Percentiles rank a stretch among this genome's conserved stretches.
These are phyloP conservation scores for Drosophila pseudotakahashii DNA, from an alignment of 2,888 invertebrate genomes.

Conservation along the genomic window DNA sequence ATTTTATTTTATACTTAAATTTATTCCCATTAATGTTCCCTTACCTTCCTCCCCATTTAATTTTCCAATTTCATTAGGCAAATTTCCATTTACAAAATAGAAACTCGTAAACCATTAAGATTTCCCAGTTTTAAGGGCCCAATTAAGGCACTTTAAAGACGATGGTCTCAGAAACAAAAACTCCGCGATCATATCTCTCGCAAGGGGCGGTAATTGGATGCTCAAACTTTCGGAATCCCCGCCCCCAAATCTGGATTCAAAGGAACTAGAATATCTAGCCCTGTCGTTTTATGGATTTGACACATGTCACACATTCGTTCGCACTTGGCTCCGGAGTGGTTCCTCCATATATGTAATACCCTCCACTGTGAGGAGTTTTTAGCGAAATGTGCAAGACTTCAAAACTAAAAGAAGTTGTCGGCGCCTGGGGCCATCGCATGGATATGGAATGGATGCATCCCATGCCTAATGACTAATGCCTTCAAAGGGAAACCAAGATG, in stretches of 20 bases:
- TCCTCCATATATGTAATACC: slow-evolving; percentile 1
- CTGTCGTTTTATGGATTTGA: slow-evolving; percentile 37
- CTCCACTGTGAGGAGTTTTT: slow-evolving; percentile 23
- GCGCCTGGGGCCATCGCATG: slow-evolving; percentile 55
- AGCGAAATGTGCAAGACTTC: slow-evolving; percentile 55
- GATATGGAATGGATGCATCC: slow-evolving; percentile 14
- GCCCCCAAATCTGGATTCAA: slow-evolving; percentile 6
- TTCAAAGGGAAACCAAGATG: slow-evolving; percentile 65
- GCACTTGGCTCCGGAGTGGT: slow-evolving; percentile 51
- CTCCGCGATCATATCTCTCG: slow-evolving; percentile 6
- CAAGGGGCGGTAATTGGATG: slow-evolving; percentile 32
- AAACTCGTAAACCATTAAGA: slow-evolving; percentile 2
- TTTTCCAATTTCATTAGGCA: not conserved
- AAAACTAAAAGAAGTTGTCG: slow-evolving; percentile 34
- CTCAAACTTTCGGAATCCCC: slow-evolving; percentile 9
- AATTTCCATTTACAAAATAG: not conserved
- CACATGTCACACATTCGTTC: slow-evolving; percentile 61
- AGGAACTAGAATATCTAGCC: slow-evolving; percentile 18
- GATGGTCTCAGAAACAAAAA: not conserved
- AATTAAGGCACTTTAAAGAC: slow-evolving; percentile 6
- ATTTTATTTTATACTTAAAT: too few relatives aligned
- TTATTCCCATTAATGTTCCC: too few relatives aligned
- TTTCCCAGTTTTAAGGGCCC: slow-evolving; percentile 7
- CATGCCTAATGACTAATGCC: slow-evolving; percentile 69
- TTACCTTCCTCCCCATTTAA: not conserved